Evolutionary conservation across 2,113 vertebrate species (phyloP).

Genomic region (Microtus montanus): DNA sequence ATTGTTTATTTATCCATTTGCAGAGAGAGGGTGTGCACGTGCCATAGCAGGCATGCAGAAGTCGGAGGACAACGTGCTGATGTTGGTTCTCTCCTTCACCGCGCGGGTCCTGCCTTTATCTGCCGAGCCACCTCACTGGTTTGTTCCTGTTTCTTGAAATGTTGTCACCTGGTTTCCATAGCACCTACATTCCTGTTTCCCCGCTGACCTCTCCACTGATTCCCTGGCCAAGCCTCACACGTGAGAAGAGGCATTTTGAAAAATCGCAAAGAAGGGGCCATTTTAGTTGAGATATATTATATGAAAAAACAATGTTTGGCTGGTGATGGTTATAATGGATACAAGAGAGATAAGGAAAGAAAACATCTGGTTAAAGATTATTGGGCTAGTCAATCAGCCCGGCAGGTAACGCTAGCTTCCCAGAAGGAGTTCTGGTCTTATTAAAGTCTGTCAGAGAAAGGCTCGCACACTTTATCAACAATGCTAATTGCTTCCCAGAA

Average conservation of each 20-base stretch:
- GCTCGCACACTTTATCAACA: slow-evolving; percentile 73
- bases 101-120: too few relatives aligned
- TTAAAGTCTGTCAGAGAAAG: slow-evolving; percentile 76
- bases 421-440: slow-evolving; percentile 73
- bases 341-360: slow-evolving; percentile 14
- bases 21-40: not conserved
- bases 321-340: slow-evolving; percentile 38
- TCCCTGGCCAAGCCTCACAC: not conserved
- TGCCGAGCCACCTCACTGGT: not conserved
- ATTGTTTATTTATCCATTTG: not conserved
- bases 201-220: not conserved
- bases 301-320: slow-evolving; percentile 36
- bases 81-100: too few relatives aligned
- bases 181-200: not conserved
- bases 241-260: slow-evolving; percentile 37
- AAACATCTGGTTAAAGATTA: slow-evolving; percentile 78
- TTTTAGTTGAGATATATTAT: slow-evolving; percentile 49
- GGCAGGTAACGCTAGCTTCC: slow-evolving; percentile 74
- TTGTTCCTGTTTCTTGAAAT: not conserved
- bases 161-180: not conserved
- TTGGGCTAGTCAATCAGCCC: slow-evolving; percentile 70
- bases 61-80: too few relatives aligned
- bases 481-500: slow-evolving; percentile 79
- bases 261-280: slow-evolving; percentile 41
- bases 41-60: not conserved